Percentiles rank a stretch among this genome's conserved stretches.
Conservation (phyloP, 2,113 vertebrate species). For the Puntigrus tetrazona region DNA sequence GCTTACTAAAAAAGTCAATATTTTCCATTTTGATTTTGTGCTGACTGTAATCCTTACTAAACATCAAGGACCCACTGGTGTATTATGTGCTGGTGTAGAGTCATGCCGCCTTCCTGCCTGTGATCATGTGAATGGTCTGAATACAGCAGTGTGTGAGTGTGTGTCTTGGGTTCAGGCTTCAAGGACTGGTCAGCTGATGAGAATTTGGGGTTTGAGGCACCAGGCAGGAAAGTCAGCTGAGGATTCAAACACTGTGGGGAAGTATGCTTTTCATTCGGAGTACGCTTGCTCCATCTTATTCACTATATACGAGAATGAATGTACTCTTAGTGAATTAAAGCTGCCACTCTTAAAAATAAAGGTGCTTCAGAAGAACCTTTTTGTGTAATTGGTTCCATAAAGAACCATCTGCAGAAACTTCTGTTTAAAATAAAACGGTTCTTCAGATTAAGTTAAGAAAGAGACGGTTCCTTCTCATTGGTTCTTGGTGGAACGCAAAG, state of each 20-base stretch:
- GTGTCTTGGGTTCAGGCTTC: constrained; percentile 27
- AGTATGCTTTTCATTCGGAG: neutral
- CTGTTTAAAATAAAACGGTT: too few relatives aligned
- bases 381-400: too few relatives aligned
- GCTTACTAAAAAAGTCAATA: neutral
- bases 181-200: constrained; percentile 41
- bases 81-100: neutral
- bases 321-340: too few relatives aligned
- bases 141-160: constrained; percentile 2
- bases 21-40: constrained; percentile 2
- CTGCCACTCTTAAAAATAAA: too few relatives aligned
- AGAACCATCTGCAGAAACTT: too few relatives aligned
- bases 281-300: neutral
- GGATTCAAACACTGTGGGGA: neutral
- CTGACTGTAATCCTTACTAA: constrained; percentile 1
- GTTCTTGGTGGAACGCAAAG: too few relatives aligned
- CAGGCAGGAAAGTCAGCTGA: constrained; percentile 48
- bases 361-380: too few relatives aligned
- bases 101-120: neutral
- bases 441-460: too few relatives aligned
- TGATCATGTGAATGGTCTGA: constrained; percentile 49
- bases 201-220: constrained; percentile 49
- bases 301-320: too few relatives aligned
- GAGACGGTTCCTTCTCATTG: too few relatives aligned
- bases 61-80: neutral